A percentile compares a stretch with the other conserved stretches of the same genome.
These are phyloP conservation scores for Tachycineta bicolor DNA, from an alignment of 2,113 vertebrate species.

Conservation along the genomic window DNA sequence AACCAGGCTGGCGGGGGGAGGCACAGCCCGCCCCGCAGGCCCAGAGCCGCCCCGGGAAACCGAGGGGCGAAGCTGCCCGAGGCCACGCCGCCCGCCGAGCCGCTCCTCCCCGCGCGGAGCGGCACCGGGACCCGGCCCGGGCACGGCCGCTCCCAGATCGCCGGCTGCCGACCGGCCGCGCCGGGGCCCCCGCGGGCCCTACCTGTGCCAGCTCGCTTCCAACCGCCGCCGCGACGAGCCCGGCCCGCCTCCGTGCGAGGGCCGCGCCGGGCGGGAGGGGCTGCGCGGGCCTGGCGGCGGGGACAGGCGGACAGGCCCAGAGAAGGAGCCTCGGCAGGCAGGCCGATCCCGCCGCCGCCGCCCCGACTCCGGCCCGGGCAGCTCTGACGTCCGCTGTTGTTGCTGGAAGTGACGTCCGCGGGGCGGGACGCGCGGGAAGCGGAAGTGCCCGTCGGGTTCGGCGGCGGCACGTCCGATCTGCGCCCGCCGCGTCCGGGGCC, in stretches of 20 bases:
- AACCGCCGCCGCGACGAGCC: slow-evolving; percentile 68
- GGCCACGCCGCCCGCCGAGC: background rate
- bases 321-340: background rate
- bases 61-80: background rate
- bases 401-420: slow-evolving; percentile 68
- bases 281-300: background rate
- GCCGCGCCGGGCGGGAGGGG: background rate
- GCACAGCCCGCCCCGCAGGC: background rate
- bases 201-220: background rate
- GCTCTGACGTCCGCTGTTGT: slow-evolving; percentile 69
- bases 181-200: background rate
- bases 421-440: background rate
- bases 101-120: background rate
- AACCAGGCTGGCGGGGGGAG: accelerated
- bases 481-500: background rate
- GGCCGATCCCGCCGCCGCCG: background rate
- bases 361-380: background rate
- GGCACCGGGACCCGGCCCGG: background rate
- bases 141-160: background rate
- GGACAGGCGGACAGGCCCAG: background rate
- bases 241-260: background rate
- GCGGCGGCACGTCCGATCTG: background rate
- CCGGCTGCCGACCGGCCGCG: background rate
- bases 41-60: too few relatives aligned
- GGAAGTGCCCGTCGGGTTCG: background rate